These are phyloP conservation scores for Sesia apiformis DNA, from an alignment of 2,888 invertebrate species.

Conservation along the genomic window DNA sequence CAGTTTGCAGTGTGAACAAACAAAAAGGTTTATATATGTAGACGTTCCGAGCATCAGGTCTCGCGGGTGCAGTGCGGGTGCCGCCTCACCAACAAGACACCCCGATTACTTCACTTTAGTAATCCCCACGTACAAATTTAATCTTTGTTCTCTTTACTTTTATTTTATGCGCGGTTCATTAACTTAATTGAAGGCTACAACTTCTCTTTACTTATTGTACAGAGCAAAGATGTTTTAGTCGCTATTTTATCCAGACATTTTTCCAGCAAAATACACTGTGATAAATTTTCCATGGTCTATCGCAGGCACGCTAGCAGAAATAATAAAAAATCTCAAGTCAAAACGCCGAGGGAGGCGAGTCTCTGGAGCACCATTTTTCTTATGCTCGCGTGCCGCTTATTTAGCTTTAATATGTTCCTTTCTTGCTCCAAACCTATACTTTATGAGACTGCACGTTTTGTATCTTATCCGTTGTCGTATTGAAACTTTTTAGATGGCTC, in stretches of 20 bases:
- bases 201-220: neutral
- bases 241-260: neutral
- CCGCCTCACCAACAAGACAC: slow-evolving; percentile 18
- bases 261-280: slow-evolving; percentile 11
- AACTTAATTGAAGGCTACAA: slow-evolving; percentile 2
- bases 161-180: slow-evolving; percentile 17
- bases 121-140: slow-evolving; percentile 27
- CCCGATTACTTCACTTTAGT: slow-evolving; percentile 22
- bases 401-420: slow-evolving; percentile 21
- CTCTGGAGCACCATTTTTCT: slow-evolving; percentile 23
- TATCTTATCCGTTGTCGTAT: neutral
- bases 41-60: slow-evolving; percentile 16
- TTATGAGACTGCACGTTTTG: slow-evolving; percentile 12
- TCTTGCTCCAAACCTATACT: slow-evolving; percentile 18
- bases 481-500: neutral
- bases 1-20: neutral
- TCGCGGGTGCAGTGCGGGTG: slow-evolving; percentile 26
- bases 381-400: slow-evolving; percentile 19
- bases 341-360: slow-evolving; percentile 6
- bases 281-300: slow-evolving; percentile 17
- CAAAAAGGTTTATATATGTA: slow-evolving; percentile 13
- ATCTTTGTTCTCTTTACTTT: slow-evolving; percentile 21
- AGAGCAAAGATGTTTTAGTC: neutral
- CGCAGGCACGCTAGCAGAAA: slow-evolving; percentile 4
- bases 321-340: slow-evolving; percentile 6